Evolutionary conservation across 1,140 invertebrate species (phyloP), one percentile per base, ranked within the genome.

Genomic region (Stratiolaelaps scimitus): DNA sequence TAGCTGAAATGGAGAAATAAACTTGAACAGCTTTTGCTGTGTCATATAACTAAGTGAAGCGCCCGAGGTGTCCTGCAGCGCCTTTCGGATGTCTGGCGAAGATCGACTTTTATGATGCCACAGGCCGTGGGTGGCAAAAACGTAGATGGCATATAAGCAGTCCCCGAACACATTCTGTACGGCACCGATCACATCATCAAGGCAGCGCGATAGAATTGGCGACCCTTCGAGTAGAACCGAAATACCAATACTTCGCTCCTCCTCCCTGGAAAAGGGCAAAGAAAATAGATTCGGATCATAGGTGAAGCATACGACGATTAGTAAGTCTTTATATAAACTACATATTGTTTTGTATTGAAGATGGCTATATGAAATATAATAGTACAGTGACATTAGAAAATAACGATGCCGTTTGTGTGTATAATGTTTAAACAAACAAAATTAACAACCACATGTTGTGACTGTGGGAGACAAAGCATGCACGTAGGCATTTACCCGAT

Each of bases 121-220:
- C 13, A 60, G 53, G 6, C 53, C 53, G 53, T 60, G 53, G 1
- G 23, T 17, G 15, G 53, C 26, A 34, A 19, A 60, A 15, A 60
- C 53, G 53, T 60, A 60, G 23, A 60, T 60, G 53, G 53, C 53
- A 26, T 60, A 17, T 26, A 60, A 34, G 53, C 53, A 60, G 1
- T 60, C 53, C n/a, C 53, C 53, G 23, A 60, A 60, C 2, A 60
- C 53, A 23, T 60, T 60, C 20, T 60, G 53, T n/a, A 60, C 53
- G 23, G 53, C 26, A 26, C 53, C 53, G 17, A 60, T 60, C 2
- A 60, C 53, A 1, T 60, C 53, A 15, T 60, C 53, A 23, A 60
- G 53, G 23, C 53, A 60, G 17, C 53, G 53, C 15, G 26, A 19
- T 2, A 60, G 53, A 15, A 60, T 34, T 19, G 53, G 53, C 26